Evolutionary conservation across 1,140 invertebrate genomes (phyloP).

Genomic region (Phortica variegata): DNA sequence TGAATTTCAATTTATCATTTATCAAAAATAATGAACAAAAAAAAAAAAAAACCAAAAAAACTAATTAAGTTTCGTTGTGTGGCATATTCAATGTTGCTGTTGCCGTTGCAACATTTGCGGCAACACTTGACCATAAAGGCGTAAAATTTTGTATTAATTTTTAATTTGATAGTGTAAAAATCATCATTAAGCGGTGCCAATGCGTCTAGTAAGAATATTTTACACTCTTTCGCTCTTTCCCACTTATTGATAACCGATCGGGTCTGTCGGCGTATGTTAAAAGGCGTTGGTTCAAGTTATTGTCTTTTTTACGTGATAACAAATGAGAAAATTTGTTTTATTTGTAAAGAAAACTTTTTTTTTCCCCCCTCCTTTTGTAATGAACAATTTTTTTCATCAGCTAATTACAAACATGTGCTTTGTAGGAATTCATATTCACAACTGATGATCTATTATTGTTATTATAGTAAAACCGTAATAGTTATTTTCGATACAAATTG

Average conservation of each 20-base stretch:
- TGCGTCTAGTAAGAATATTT: slow-evolving; percentile 24
- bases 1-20: slow-evolving; percentile 39
- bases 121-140: slow-evolving; percentile 11
- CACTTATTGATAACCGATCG: slow-evolving; percentile 19
- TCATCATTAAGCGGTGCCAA: slow-evolving; percentile 45
- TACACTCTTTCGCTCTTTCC: neutral
- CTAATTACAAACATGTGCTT: too few relatives aligned
- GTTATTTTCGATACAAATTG: too few relatives aligned
- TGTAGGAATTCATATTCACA: too few relatives aligned
- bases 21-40: too few relatives aligned
- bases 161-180: slow-evolving; percentile 50
- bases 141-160: slow-evolving; percentile 53
- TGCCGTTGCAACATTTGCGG: slow-evolving; percentile 22
- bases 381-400: neutral
- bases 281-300: slow-evolving; percentile 8
- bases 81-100: slow-evolving; percentile 22
- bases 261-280: slow-evolving; percentile 13
- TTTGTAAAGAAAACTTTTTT: slow-evolving; percentile 25
- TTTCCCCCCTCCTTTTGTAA: slow-evolving; percentile 1
- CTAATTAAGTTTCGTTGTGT: slow-evolving; percentile 38
- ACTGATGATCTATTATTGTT: too few relatives aligned
- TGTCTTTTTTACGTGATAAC: slow-evolving; percentile 20
- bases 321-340: slow-evolving; percentile 30
- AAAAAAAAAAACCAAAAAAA: too few relatives aligned
- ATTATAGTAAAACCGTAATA: too few relatives aligned